These are phyloP conservation scores for Rhogogaster chlorosoma DNA, from an alignment of 2,888 invertebrate genomes.

Conservation along the genomic window DNA sequence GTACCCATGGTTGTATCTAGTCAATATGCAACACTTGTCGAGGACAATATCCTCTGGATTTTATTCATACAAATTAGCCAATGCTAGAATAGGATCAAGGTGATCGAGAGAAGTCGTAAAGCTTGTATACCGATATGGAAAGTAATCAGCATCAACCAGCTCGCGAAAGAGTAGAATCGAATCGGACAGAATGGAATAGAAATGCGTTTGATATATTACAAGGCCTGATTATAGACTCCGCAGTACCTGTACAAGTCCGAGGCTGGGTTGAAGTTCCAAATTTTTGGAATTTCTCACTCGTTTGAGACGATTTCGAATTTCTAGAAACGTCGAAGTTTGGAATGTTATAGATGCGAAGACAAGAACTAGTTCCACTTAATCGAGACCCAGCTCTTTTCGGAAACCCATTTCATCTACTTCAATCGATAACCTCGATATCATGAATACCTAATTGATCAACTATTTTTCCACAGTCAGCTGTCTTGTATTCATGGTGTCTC, in stretches of 20 bases:
- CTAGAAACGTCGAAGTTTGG: no score
- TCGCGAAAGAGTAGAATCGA: neutral
- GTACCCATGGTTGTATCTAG: neutral
- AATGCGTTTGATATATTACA: neutral
- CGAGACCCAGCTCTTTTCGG: no score
- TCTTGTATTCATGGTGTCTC: neutral
- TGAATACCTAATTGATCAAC: neutral
- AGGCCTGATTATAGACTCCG: neutral
- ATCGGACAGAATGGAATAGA: no score
- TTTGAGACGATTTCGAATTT: no score
- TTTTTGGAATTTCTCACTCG: no score
- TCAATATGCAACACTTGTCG: neutral
- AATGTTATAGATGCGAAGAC: no score
- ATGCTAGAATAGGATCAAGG: neutral
- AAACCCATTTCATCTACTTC: no score
- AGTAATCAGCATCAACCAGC: neutral
- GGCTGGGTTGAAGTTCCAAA: no score
- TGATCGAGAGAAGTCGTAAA: neutral
- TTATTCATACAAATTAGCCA: neutral
- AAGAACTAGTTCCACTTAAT: no score
- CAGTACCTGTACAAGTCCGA: neutral
- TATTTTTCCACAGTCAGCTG: neutral
- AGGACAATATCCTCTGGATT: neutral
- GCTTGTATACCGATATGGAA: constrained; percentile 2
- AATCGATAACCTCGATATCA: no score